Base-by-base conservation (phyloP, 2,888 invertebrate genomes). In the Hydrotaea cyrtoneurina region DNA sequence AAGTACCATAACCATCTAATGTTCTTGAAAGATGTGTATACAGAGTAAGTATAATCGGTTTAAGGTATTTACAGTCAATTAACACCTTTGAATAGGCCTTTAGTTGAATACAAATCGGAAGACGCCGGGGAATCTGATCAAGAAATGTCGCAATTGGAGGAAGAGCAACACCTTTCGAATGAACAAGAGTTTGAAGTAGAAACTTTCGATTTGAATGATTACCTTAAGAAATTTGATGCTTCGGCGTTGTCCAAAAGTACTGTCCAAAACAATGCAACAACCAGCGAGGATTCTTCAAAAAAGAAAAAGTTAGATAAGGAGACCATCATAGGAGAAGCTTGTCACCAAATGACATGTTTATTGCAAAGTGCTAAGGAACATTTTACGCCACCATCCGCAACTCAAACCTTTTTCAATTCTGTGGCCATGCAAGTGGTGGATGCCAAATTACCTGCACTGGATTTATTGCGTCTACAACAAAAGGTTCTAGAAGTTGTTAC, bases 141-240 rank as follows among this genome's bases (percentile, higher is more conserved):
- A 4, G 69, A 69, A 10, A 31, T 31, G 31, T 19, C 21, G 13
- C 21, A 69, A 46, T 8, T 19, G 13, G 13, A 21, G 15, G 31
- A 62, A 17, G 62, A 62, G 10, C 19, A 19, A n/a, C 21, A 15
- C 8, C 15, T 62, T n/a, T 17, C 80, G 13, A 75, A 78, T 81
- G 84, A 84, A 46, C 78, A 74, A 1, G 79, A 81, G 26, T 81
- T 85, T 31, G 85, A 82, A 23, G 79, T 85, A 8, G 85, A 85
- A 79, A 82, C 78, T 77, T 85, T 85, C 11, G 79, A 85, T 55
- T 74, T 85, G 64, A 85, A 81, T 53, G 85, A 85, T 26, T 85
- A 85, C 62, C 82, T 85, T 7, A 85, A 85, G 19, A 85, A 85
- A 46, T 77, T 79, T 55, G 85, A 85, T 55, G 21, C 74, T 0